Evolutionary conservation across 2,113 vertebrate species (phyloP).

Genomic region (Pseudorhombus dupliciocellatus): DNA sequence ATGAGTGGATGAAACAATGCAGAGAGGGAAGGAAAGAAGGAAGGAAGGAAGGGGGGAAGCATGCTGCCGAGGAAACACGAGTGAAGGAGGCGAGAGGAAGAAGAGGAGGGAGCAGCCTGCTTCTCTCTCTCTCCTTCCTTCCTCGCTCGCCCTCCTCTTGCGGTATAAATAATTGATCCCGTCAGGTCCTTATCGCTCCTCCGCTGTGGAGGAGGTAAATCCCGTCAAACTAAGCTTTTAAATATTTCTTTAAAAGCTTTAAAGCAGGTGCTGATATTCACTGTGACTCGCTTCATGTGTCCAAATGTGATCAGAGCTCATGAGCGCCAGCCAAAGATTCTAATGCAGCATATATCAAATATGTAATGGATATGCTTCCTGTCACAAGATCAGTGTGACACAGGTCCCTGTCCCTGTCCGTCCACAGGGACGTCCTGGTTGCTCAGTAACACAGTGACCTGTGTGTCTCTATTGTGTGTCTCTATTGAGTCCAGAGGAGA

Average conservation of each 20-base stretch:
- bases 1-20: constrained; percentile 39
- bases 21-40: constrained; percentile 53
- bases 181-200: constrained; percentile 66
- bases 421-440: background rate
- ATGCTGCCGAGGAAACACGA: constrained; percentile 32
- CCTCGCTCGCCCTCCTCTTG: background rate
- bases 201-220: constrained; percentile 60
- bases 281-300: too few species aligned
- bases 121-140: constrained; percentile 2
- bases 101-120: constrained; percentile 9
- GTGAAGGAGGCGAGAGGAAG: constrained; percentile 10
- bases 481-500: too few species aligned
- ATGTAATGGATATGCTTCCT: too few species aligned
- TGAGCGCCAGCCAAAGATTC: too few species aligned
- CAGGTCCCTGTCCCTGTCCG: background rate
- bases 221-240: too few species aligned
- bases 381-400: background rate
- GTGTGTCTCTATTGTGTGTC: constrained; percentile 16
- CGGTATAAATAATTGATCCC: constrained; percentile 74
- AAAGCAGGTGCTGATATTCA: too few species aligned
- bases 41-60: constrained; percentile 37
- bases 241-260: too few species aligned
- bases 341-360: too few species aligned
- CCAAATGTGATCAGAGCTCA: too few species aligned
- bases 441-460: constrained; percentile 10